phyloP scores from a whole-genome alignment of 1,140 invertebrate species.

The Muscidifurax raptorellus region DNA sequence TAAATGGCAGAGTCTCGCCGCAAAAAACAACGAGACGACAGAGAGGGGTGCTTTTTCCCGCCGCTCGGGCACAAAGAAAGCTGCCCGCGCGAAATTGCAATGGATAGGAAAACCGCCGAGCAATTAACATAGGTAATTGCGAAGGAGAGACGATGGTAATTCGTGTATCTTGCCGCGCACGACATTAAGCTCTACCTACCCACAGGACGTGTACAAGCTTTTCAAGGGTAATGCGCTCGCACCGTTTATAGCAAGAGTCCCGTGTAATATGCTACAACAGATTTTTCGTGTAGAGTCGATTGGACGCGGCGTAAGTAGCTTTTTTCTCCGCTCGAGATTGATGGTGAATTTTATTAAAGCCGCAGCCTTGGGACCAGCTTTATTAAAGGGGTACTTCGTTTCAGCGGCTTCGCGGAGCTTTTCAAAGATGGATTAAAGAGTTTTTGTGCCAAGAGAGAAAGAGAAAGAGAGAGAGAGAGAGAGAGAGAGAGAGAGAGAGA shows the following conservation, averaged over 20 bases:
- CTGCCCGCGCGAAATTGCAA: neutral
- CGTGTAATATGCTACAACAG: neutral
- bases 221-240: neutral
- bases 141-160: constrained; percentile 44
- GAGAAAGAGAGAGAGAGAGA: neutral
- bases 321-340: neutral
- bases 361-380: neutral
- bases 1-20: constrained; percentile 19
- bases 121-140: constrained; percentile 67
- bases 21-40: neutral
- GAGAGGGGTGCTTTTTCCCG: neutral
- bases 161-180: too few relatives aligned
- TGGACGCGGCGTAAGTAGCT: neutral
- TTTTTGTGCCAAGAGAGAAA: neutral
- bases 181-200: neutral
- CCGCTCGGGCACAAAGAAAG: neutral
- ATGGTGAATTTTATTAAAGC: neutral
- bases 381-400: neutral
- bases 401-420: neutral
- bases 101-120: constrained; percentile 53
- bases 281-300: neutral
- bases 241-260: neutral
- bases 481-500: neutral
- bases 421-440: constrained; percentile 25
- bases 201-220: neutral